Percentiles rank a stretch among this genome's conserved stretches.
phyloP scores from a whole-genome alignment of 2,888 invertebrate species.

The Agriotes lineatus region DNA sequence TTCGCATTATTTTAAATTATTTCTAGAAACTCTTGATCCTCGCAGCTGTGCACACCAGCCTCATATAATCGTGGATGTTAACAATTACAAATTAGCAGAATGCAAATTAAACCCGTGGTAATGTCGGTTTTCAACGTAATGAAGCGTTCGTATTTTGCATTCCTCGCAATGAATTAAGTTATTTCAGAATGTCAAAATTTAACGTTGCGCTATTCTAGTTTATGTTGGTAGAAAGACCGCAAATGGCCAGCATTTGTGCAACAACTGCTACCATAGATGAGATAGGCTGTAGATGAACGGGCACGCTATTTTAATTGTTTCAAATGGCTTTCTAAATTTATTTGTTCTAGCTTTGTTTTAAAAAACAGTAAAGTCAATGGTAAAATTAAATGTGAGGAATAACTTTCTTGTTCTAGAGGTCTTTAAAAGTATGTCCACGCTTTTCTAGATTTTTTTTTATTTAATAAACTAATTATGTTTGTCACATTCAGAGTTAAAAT shows the following conservation, averaged over 20 bases:
- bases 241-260: not conserved
- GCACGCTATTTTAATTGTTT: not conserved
- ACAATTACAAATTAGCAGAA: conserved; percentile 7
- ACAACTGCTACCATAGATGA: not conserved
- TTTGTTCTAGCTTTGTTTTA: no score
- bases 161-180: conserved; percentile 1
- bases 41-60: not conserved
- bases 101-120: conserved; percentile 2
- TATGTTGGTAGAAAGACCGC: not conserved
- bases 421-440: no score
- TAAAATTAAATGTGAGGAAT: no score
- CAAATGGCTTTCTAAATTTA: not conserved
- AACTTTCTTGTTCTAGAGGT: no score
- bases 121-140: conserved; percentile 6
- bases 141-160: not conserved
- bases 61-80: conserved; percentile 1
- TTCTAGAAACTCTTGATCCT: not conserved
- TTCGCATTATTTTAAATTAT: not conserved
- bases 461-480: no score
- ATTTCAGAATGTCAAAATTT: conserved; percentile 1
- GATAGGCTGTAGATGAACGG: not conserved
- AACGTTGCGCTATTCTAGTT: not conserved
- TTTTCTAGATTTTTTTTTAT: no score
- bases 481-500: no score
- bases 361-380: no score